phyloP scores from a whole-genome alignment of 2,888 invertebrate genomes.

The Caenorhabditis sp. region DNA sequence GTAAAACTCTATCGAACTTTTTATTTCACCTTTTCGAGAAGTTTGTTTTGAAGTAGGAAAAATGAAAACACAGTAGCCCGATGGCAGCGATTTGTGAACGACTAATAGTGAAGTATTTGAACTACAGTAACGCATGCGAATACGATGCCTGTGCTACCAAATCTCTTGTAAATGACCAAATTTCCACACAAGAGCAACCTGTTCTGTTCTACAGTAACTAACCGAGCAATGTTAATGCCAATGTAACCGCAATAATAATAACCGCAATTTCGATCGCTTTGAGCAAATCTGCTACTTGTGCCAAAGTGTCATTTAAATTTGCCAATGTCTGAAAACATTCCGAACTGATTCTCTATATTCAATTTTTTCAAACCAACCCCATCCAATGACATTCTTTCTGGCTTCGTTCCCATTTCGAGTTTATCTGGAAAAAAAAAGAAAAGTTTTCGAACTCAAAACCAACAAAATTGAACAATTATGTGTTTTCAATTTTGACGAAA shows the following conservation, averaged over 20 bases:
- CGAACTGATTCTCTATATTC: not conserved
- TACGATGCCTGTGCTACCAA: no score
- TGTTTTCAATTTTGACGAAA: not conserved
- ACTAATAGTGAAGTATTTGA: no score
- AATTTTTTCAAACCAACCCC: slow-evolving; percentile 16
- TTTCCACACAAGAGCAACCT: no score
- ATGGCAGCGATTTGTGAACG: no score
- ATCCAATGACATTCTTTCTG: slow-evolving; percentile 23
- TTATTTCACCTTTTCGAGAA: no score
- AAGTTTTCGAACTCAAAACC: not conserved
- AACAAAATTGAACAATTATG: no score
- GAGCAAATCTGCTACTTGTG: slow-evolving; percentile 42
- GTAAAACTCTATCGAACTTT: no score
- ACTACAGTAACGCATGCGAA: no score
- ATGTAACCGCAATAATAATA: slow-evolving; percentile 39
- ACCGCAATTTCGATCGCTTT: slow-evolving; percentile 49
- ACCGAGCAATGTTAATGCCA: slow-evolving; percentile 44
- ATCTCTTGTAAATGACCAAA: no score
- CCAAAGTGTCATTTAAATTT: slow-evolving; percentile 46
- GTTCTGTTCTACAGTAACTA: no score
- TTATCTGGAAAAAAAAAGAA: not conserved
- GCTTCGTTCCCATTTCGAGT: not conserved
- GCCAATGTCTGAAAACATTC: slow-evolving; percentile 39
- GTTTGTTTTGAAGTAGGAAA: no score
- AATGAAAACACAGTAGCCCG: no score